Evolutionary conservation across 2,797 vertebrate genomes (phyloP).

Genomic region (Kryptopterus vitreolus): DNA sequence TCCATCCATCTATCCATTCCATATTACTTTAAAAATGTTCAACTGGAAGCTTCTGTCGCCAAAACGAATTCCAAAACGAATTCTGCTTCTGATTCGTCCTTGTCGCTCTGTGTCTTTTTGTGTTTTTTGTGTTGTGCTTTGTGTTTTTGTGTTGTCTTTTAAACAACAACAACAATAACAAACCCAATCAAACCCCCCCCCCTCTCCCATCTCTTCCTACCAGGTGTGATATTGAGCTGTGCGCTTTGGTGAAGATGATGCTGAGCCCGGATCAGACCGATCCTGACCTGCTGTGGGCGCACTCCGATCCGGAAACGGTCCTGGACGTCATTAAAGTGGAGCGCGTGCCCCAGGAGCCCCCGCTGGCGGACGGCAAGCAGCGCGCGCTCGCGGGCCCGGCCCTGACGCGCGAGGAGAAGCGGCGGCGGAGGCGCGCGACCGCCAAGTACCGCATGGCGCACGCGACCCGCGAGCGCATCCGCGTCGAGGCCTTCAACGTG

Average conservation of each 20-base stretch:
- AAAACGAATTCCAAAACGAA: too few species aligned
- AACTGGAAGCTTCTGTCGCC: too few species aligned
- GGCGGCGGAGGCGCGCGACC: conserved; percentile 76
- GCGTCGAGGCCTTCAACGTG: conserved; percentile 83
- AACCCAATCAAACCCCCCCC: too few species aligned
- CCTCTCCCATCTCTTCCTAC: not conserved
- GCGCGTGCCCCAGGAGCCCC: conserved; percentile 80
- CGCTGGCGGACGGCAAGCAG: conserved; percentile 73
- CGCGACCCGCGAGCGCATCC: conserved; percentile 81
- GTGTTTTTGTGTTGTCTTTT: too few species aligned
- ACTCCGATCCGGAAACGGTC: conserved; percentile 80
- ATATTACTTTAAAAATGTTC: too few species aligned
- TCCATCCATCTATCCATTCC: too few species aligned
- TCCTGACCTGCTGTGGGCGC: conserved; percentile 81
- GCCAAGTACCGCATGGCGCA: conserved; percentile 82
- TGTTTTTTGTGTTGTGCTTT: too few species aligned
- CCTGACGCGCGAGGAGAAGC: conserved; percentile 84
- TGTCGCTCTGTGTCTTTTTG: too few species aligned
- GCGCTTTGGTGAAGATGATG: conserved; percentile 80
- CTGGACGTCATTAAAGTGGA: conserved; percentile 80
- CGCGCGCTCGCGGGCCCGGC: conserved; percentile 65
- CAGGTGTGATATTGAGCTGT: conserved; percentile 11
- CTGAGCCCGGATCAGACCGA: conserved; percentile 84
- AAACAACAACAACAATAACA: too few species aligned
- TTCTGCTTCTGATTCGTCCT: too few species aligned